Conservation (phyloP, 1,140 invertebrate genomes). For the Cecropterus lyciades region DNA sequence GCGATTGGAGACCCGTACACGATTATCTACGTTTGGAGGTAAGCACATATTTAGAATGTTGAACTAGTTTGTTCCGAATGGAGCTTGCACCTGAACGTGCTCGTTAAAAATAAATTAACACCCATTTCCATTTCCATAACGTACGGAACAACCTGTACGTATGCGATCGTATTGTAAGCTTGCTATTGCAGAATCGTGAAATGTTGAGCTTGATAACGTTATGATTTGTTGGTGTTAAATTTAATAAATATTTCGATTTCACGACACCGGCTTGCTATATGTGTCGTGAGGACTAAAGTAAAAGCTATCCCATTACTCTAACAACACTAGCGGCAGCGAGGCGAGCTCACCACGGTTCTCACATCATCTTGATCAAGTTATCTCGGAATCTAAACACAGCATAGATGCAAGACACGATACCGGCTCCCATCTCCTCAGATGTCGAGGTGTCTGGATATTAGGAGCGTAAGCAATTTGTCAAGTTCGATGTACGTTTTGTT, state of each 20-base stretch:
- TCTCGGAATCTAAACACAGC: conserved; percentile 71
- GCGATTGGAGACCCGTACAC: conserved; percentile 29
- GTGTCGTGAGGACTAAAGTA: conserved; percentile 39
- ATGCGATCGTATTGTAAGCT: conserved; percentile 10
- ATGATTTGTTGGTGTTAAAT: conserved; percentile 32
- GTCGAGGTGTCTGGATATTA: conserved; percentile 78
- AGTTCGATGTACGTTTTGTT: conserved; percentile 74
- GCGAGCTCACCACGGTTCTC: conserved; percentile 49
- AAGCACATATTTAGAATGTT: conserved; percentile 1
- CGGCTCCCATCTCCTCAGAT: conserved; percentile 56
- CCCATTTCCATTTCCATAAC: conserved; percentile 14
- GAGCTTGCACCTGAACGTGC: conserved; percentile 38
- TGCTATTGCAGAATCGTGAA: conserved; percentile 26
- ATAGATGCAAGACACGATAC: conserved; percentile 68
- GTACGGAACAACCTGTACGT: conserved; percentile 8
- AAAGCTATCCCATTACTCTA: conserved; percentile 41
- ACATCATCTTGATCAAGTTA: conserved; percentile 69
- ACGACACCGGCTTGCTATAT: conserved; percentile 9
- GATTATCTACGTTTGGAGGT: conserved; percentile 40
- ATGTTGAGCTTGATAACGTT: conserved; percentile 15
- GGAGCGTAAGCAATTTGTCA: conserved; percentile 83
- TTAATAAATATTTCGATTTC: conserved; percentile 34
- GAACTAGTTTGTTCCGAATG: conserved; percentile 39
- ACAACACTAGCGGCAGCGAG: conserved; percentile 47
- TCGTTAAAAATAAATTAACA: conserved; percentile 23